Evolutionary conservation across 2,888 invertebrate species (phyloP), one percentile per base, ranked within the genome.

Genomic region (Synanthedon tipuliformis): DNA sequence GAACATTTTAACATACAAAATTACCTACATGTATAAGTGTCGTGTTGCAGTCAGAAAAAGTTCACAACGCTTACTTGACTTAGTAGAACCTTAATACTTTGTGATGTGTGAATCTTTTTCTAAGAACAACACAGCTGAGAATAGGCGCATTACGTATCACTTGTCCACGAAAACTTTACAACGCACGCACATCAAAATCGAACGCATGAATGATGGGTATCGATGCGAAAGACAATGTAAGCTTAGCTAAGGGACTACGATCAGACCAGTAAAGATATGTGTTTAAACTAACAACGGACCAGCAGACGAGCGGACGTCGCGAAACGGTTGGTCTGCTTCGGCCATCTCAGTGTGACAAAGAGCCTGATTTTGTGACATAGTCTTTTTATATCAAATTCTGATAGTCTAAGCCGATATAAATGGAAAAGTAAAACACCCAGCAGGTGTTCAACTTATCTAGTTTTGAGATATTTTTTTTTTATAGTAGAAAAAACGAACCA

Each of bases 181-280:
- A 67, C 64, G 59, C 63, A 68, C 61, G 63, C 66, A 68, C 66
- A 61, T 56, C 54, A 54, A 56, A 60, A 59, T 69, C 65, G 60
- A 71, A 68, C 65, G 57, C 57, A 61, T 59, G 65, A 63, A 66
- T 65, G 66, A 67, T 65, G 64, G 60, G 69, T 69, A 67, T 66
- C 65, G 64, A 68, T 61, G 62, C 63, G 64, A 66, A 65, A 69
- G 59, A 64, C 60, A 59, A 60, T 63, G 64, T 64, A 62, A 61
- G 60, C 63, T 69, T 69, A 69, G 61, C 62, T 65, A 68, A 61
- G 62, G 63, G 57, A 64, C 67, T 71, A 67, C 63, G 63, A 56
- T 66, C 63, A 64, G 66, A 72, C 68, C 23, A 71, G 65, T 34
- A 70, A 69, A 77, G 79, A 84, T 82, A 81, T 83, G 80, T 82